Conservation (phyloP, 1,140 invertebrate genomes). For the Drosophila setifemur region DNA sequence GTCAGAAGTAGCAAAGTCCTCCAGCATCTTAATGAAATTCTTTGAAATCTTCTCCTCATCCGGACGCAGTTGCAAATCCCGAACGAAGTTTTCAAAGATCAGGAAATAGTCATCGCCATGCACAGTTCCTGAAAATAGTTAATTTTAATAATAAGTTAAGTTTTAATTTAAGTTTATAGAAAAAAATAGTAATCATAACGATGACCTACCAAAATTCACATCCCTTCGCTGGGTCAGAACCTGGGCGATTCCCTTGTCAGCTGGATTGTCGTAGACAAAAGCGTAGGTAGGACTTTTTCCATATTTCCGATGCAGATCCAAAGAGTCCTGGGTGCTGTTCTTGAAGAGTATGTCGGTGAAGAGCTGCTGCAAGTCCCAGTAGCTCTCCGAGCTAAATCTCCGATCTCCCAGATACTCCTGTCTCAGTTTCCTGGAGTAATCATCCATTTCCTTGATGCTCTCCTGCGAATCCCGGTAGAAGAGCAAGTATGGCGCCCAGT, state of each 20-base stretch:
- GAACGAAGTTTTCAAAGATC: constrained; percentile 28
- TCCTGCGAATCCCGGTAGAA: constrained; percentile 46
- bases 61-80: neutral
- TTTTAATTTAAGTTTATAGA: neutral
- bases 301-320: constrained; percentile 39
- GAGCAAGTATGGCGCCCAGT: constrained; percentile 48
- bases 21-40: constrained; percentile 55
- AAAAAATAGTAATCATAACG: too few species aligned
- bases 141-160: accelerated
- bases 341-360: constrained; percentile 64
- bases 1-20: constrained; percentile 26
- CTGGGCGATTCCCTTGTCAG: constrained; percentile 34
- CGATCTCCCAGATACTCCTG: constrained; percentile 42
- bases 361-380: constrained; percentile 39
- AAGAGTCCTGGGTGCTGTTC: constrained; percentile 37
- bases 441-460: constrained; percentile 29
- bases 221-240: constrained; percentile 25
- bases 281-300: constrained; percentile 38
- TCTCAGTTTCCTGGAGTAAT: constrained; percentile 38
- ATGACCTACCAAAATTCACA: constrained; percentile 50
- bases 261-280: constrained; percentile 61
- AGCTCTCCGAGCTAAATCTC: constrained; percentile 37
- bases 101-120: constrained; percentile 65
- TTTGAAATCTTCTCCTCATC: constrained; percentile 40
- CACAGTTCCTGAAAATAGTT: constrained; percentile 45